Conservation (phyloP, 2,113 vertebrate species). For the Siniperca chuatsi region DNA sequence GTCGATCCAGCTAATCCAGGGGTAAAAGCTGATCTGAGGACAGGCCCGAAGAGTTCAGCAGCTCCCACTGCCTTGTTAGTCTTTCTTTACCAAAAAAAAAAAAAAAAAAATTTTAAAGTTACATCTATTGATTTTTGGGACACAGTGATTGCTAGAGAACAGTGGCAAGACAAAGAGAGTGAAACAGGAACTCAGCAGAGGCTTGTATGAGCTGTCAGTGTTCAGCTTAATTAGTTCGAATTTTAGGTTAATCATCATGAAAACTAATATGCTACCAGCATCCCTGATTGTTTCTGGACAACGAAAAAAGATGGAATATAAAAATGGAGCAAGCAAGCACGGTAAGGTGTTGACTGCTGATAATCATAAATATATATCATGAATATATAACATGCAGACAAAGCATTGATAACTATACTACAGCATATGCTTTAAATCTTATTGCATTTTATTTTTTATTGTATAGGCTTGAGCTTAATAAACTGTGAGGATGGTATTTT, state of each 20-base stretch:
- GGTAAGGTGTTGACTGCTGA: constrained; percentile 77
- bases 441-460: background rate
- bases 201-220: constrained; percentile 21
- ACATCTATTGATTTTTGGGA: constrained; percentile 70
- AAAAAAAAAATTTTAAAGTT: constrained; percentile 25
- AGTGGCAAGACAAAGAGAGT: constrained; percentile 53
- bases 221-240: constrained; percentile 24
- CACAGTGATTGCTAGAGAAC: constrained; percentile 46
- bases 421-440: background rate
- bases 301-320: constrained; percentile 68
- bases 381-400: constrained; percentile 37
- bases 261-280: constrained; percentile 48
- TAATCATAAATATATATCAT: constrained; percentile 42
- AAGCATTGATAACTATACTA: constrained; percentile 14
- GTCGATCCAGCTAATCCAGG: constrained; percentile 69
- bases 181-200: constrained; percentile 37
- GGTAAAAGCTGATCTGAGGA: constrained; percentile 80
- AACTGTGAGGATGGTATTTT: background rate
- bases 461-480: background rate
- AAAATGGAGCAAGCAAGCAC: constrained; percentile 72
- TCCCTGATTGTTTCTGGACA: constrained; percentile 68
- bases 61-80: constrained; percentile 65
- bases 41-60: constrained; percentile 65
- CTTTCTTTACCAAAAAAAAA: constrained; percentile 51
- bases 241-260: constrained; percentile 45